These are phyloP conservation scores for Aricia agestis DNA, from an alignment of 1,140 invertebrate genomes.

Conservation along the genomic window DNA sequence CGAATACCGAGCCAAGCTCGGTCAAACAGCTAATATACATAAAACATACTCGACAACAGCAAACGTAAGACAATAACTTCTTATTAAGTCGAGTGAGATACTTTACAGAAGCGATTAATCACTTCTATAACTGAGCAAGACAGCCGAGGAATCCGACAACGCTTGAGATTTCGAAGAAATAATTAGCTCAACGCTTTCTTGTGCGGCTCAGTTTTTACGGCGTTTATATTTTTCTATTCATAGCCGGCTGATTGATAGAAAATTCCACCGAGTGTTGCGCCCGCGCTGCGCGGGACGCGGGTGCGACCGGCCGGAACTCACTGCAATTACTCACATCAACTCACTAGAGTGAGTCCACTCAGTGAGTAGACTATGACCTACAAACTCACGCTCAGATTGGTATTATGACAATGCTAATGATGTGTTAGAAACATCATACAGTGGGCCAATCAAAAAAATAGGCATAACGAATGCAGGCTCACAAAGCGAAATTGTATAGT, in stretches of 20 bases:
- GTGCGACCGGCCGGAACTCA: not conserved
- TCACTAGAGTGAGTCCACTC: not conserved
- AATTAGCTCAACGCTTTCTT: slow-evolving; percentile 1
- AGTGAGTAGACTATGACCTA: not conserved
- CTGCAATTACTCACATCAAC: not conserved
- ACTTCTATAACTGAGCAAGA: not conserved
- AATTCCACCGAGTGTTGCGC: not conserved
- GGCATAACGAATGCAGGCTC: no score
- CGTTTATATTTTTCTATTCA: slow-evolving; percentile 3
- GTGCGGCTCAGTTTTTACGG: not conserved
- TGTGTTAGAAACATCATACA: not conserved
- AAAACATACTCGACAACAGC: no score
- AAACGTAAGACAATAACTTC: no score
- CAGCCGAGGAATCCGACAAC: not conserved
- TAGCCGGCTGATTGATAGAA: not conserved
- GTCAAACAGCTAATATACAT: no score
- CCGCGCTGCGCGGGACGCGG: no score
- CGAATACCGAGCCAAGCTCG: no score
- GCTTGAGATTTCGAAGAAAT: not conserved
- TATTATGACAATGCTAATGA: not conserved
- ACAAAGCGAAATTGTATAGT: no score
- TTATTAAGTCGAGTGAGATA: not conserved
- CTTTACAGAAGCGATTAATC: not conserved
- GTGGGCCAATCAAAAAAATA: not conserved
- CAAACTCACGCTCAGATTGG: not conserved